Evolutionary conservation across 2,888 invertebrate genomes (phyloP).

Genomic region (Thera obeliscata): DNA sequence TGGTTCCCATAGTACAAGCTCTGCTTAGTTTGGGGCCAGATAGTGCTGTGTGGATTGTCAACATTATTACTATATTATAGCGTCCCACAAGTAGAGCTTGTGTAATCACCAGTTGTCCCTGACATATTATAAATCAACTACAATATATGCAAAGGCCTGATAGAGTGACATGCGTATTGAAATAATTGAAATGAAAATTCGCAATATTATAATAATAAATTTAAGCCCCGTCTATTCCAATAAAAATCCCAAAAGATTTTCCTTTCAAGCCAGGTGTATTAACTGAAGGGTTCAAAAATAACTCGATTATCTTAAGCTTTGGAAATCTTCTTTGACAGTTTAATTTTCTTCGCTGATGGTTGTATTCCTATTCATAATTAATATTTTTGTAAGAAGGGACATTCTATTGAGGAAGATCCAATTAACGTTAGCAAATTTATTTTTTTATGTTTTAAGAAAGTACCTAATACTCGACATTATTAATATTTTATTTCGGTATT

Average conservation of each 20-base stretch:
- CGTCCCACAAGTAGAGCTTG: no score
- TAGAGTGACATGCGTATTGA: no score
- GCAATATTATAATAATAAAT: constrained; percentile 38
- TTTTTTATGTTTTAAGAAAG: not conserved
- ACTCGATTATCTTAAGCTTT: constrained; percentile 56
- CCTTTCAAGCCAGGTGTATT: constrained; percentile 39
- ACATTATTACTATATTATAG: no score
- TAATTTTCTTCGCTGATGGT: constrained; percentile 54
- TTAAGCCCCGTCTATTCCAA: constrained; percentile 33
- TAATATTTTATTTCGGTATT: constrained; percentile 1
- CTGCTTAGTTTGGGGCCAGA: no score
- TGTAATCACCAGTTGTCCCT: no score
- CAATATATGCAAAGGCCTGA: no score
- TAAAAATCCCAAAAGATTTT: constrained; percentile 36
- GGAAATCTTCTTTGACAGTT: constrained; percentile 60
- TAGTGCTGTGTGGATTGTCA: no score
- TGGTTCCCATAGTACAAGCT: no score
- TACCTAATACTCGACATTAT: not conserved
- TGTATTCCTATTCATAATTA: constrained; percentile 50
- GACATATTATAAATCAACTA: no score
- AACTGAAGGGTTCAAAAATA: constrained; percentile 56
- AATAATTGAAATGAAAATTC: not conserved
- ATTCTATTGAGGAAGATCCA: constrained; percentile 16
- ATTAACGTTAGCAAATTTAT: constrained; percentile 13
- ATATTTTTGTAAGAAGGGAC: constrained; percentile 23